These are phyloP conservation scores for Leptura quadrifasciata DNA, from an alignment of 2,888 invertebrate species.

Conservation along the genomic window DNA sequence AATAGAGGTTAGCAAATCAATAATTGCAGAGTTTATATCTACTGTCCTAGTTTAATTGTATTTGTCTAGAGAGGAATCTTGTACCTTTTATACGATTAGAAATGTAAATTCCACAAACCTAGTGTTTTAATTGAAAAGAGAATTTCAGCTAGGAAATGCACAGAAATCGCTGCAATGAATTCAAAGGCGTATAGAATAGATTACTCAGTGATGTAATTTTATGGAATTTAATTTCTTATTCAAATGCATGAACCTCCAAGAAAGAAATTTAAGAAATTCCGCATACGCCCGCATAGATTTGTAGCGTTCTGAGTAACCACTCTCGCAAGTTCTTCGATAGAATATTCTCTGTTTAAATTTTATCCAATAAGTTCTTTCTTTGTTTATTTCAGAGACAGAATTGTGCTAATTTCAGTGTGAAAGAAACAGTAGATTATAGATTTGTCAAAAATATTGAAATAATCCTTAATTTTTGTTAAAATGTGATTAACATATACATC, in stretches of 20 bases:
- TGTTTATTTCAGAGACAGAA: not conserved
- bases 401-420: not conserved
- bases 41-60: not conserved
- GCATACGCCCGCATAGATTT: not conserved
- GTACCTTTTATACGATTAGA: not conserved
- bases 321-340: not conserved
- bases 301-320: not conserved
- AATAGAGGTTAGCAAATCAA: not conserved
- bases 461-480: too few relatives aligned
- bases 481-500: too few relatives aligned
- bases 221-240: slow-evolving; percentile 7
- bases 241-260: not conserved
- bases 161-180: not conserved
- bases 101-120: slow-evolving; percentile 8
- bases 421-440: not conserved
- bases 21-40: not conserved
- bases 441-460: too few relatives aligned
- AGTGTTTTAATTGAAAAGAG: slow-evolving; percentile 9
- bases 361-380: not conserved
- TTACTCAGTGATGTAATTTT: slow-evolving; percentile 3
- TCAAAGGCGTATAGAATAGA: slow-evolving; percentile 5
- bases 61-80: not conserved
- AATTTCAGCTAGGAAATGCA: not conserved
- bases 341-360: not conserved
- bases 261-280: not conserved